Conservation (phyloP, 2,113 vertebrate species). For the Sialia sialis region DNA sequence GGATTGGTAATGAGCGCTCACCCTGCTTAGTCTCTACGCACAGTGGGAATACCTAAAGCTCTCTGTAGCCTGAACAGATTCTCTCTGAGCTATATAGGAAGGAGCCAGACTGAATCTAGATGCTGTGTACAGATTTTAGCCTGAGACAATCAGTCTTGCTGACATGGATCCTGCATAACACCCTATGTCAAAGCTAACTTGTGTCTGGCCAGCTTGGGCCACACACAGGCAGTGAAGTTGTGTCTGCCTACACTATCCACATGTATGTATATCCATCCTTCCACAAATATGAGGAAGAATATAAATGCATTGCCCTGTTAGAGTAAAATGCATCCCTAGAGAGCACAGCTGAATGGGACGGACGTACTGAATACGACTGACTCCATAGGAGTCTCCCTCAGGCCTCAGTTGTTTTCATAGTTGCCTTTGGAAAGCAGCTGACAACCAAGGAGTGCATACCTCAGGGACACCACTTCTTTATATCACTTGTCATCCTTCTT, state of each 20-base stretch:
- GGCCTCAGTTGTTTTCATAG: background rate
- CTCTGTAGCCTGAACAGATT: background rate
- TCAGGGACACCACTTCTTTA: background rate
- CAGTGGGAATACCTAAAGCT: background rate
- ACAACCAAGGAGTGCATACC: background rate
- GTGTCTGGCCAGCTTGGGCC: background rate
- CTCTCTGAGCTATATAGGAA: background rate
- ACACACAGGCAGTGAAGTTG: background rate
- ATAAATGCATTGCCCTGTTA: background rate
- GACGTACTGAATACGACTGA: accelerated
- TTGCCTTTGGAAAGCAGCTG: background rate
- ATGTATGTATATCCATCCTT: background rate
- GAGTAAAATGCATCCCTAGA: background rate
- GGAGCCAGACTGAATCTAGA: background rate
- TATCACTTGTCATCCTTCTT: background rate
- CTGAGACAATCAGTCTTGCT: background rate
- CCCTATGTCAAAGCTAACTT: background rate
- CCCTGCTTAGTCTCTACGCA: background rate
- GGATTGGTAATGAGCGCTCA: background rate
- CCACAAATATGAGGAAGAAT: background rate
- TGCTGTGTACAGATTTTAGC: background rate
- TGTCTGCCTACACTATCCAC: background rate
- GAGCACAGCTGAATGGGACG: background rate
- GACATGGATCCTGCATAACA: background rate
- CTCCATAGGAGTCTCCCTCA: background rate